A percentile compares a stretch with the other conserved stretches of the same genome.
These are phyloP conservation scores for Philaethria dido DNA, from an alignment of 2,888 invertebrate genomes.

Conservation along the genomic window DNA sequence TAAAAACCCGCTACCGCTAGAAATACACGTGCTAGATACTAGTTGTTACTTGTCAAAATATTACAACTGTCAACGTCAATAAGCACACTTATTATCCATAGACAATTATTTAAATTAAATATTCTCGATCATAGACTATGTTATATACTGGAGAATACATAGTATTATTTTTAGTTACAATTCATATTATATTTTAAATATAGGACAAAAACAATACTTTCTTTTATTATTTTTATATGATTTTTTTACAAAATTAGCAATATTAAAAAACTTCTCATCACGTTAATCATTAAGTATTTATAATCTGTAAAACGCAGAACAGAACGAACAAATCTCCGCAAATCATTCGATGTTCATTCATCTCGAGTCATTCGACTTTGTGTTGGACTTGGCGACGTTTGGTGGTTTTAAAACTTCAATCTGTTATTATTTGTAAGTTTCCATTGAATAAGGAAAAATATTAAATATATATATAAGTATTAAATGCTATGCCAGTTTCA, in stretches of 20 bases:
- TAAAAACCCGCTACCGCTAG: slow-evolving; percentile 32
- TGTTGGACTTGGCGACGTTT: slow-evolving; percentile 40
- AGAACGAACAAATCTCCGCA: slow-evolving; percentile 43
- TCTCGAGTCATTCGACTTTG: slow-evolving; percentile 43
- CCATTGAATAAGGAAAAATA: not conserved
- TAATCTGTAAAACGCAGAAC: slow-evolving; percentile 29
- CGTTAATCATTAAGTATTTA: not conserved
- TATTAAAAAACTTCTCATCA: too few relatives aligned
- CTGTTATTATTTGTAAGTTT: not conserved
- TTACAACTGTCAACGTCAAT: slow-evolving; percentile 5
- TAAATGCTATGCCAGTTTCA: not conserved
- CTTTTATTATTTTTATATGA: too few relatives aligned
- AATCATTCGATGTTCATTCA: slow-evolving; percentile 44
- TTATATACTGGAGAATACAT: too few relatives aligned
- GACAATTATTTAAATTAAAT: not conserved
- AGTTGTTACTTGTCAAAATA: slow-evolving; percentile 21
- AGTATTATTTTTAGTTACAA: not conserved
- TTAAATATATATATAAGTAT: not conserved
- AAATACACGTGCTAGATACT: slow-evolving; percentile 30
- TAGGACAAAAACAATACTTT: too few relatives aligned
- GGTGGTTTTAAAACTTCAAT: slow-evolving; percentile 37
- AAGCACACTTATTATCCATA: not conserved
- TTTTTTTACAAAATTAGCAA: too few relatives aligned
- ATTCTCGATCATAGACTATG: not conserved
- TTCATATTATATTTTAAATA: not conserved